phyloP scores from a whole-genome alignment of 2,113 vertebrate genomes.

The Archilochus colubris region DNA sequence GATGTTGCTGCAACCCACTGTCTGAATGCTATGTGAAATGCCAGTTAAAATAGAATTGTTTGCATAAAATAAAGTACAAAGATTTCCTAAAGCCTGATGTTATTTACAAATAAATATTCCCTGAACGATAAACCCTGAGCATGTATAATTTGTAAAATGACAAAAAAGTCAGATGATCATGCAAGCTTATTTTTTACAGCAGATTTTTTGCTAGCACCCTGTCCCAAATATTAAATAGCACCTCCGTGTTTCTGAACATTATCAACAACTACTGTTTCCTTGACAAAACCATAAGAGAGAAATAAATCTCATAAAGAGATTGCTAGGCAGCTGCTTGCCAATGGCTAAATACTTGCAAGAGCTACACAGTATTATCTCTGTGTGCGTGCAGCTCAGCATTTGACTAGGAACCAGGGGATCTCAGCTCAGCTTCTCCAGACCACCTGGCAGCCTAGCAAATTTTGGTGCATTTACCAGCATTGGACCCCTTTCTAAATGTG shows the following conservation, averaged over 20 bases:
- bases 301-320: constrained; percentile 61
- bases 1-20: constrained; percentile 19
- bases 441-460: constrained; percentile 31
- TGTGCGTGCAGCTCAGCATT: constrained; percentile 30
- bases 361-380: constrained; percentile 20
- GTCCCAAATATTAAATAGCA: neutral
- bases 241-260: constrained; percentile 32
- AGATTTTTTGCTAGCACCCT: neutral
- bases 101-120: constrained; percentile 21
- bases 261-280: constrained; percentile 26
- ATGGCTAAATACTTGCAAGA: constrained; percentile 44
- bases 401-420: constrained; percentile 21
- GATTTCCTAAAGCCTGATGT: constrained; percentile 8
- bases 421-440: constrained; percentile 14
- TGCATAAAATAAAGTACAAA: constrained; percentile 21
- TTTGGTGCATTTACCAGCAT: neutral
- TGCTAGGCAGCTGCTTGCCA: constrained; percentile 53
- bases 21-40: constrained; percentile 20
- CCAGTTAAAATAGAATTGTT: constrained; percentile 38
- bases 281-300: constrained; percentile 37
- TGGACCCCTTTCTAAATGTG: neutral
- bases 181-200: neutral
- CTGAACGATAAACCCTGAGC: neutral
- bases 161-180: neutral
- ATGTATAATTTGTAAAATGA: neutral